phyloP scores from a whole-genome alignment of 2,113 vertebrate genomes.

The Corapipo altera region DNA sequence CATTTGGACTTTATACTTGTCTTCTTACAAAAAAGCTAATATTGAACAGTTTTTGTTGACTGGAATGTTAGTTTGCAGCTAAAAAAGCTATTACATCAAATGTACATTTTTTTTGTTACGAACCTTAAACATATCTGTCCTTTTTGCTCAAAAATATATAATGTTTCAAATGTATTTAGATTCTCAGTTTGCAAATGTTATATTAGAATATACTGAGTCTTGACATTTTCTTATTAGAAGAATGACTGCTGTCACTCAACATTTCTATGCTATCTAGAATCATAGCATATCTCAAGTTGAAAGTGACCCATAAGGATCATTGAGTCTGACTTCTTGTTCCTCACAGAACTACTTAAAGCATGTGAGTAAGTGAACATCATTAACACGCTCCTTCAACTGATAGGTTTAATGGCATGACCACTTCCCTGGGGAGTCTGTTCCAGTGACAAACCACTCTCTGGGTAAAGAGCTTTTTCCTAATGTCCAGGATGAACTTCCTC shows the following conservation, averaged over 20 bases:
- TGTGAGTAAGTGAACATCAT: background rate
- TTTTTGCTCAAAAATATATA: background rate
- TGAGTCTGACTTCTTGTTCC: background rate
- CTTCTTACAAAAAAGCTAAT: background rate
- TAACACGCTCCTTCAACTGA: background rate
- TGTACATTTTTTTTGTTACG: background rate
- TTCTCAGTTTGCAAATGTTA: background rate
- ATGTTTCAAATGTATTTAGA: background rate
- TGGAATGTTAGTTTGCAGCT: background rate
- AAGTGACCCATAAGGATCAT: background rate
- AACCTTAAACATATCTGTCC: background rate
- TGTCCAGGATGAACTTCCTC: background rate
- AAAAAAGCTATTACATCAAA: background rate
- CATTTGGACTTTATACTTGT: background rate
- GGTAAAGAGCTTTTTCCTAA: background rate
- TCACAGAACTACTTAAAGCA: background rate
- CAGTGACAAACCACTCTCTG: rapidly evolving
- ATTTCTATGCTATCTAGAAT: background rate
- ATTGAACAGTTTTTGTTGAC: background rate
- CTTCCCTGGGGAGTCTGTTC: background rate
- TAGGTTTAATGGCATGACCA: background rate
- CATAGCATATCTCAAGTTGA: background rate
- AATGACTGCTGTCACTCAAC: background rate
- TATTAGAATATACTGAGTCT: background rate
- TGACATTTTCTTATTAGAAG: background rate